Evolutionary conservation across 64 coral and sea anemone species (phyloP).

Genomic region (Actinia equina): DNA sequence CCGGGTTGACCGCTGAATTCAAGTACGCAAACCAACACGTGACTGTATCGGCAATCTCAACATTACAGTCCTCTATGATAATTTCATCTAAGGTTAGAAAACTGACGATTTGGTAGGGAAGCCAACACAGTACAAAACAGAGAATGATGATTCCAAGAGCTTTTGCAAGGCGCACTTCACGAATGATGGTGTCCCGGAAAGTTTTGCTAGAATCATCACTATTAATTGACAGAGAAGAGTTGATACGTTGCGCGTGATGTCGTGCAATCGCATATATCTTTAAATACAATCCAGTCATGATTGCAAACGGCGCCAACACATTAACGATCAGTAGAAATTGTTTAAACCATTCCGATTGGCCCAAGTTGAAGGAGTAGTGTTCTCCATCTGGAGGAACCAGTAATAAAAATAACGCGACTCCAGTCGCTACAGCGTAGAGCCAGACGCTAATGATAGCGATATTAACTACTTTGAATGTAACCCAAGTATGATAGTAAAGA

Average conservation of each 20-base stretch:
- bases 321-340: constrained; percentile 65
- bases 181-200: constrained; percentile 26
- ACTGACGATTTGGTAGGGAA: constrained; percentile 70
- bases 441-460: constrained; percentile 45
- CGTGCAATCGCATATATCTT: constrained; percentile 77
- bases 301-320: constrained; percentile 48
- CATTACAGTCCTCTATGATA: constrained; percentile 33
- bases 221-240: background rate
- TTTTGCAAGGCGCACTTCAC: constrained; percentile 63
- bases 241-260: constrained; percentile 40
- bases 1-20: constrained; percentile 56
- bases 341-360: constrained; percentile 33
- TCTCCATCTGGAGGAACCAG: constrained; percentile 50
- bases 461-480: constrained; percentile 42
- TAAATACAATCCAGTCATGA: constrained; percentile 62
- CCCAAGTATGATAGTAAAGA: constrained; percentile 47
- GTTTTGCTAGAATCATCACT: background rate
- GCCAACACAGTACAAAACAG: constrained; percentile 83
- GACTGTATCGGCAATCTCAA: constrained; percentile 67
- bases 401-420: constrained; percentile 39
- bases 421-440: constrained; percentile 40
- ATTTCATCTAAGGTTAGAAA: constrained; percentile 35
- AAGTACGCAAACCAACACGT: constrained; percentile 82
- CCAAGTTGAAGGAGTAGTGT: constrained; percentile 63
- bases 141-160: constrained; percentile 70